Conservation (phyloP, 2,888 invertebrate genomes). For the Clivina fossor region DNA sequence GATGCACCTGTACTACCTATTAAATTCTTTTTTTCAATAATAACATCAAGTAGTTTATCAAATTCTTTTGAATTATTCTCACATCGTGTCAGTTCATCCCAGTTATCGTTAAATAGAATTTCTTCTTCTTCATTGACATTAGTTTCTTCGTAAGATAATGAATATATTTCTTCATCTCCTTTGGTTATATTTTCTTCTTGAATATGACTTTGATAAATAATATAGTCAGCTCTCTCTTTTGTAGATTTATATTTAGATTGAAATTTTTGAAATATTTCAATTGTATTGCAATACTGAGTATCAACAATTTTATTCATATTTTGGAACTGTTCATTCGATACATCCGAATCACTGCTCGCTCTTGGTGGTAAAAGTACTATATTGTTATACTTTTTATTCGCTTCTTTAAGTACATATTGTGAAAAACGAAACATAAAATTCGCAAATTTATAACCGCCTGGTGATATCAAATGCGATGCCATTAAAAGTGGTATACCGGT, state of each 20-base stretch:
- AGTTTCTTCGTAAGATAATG: slow-evolving; percentile 1
- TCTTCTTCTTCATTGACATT: slow-evolving; percentile 15
- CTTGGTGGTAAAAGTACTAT: slow-evolving; percentile 34
- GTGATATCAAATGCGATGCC: slow-evolving; percentile 49
- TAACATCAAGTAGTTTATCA: slow-evolving; percentile 39
- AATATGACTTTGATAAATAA: slow-evolving; percentile 37
- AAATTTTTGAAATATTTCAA: slow-evolving; percentile 38
- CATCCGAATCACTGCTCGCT: slow-evolving; percentile 35
- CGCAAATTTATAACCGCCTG: slow-evolving; percentile 48
- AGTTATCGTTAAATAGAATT: slow-evolving; percentile 20
- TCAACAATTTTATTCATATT: slow-evolving; percentile 39
- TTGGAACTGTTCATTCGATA: slow-evolving; percentile 25
- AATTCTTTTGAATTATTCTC: slow-evolving; percentile 40
- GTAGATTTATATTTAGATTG: slow-evolving; percentile 35
- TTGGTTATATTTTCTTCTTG: slow-evolving; percentile 35
- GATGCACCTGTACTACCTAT: slow-evolving; percentile 7
- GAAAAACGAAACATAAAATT: slow-evolving; percentile 49
- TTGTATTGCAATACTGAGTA: slow-evolving; percentile 39
- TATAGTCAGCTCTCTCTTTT: slow-evolving; percentile 38
- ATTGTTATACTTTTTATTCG: slow-evolving; percentile 39
- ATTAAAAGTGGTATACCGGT: slow-evolving; percentile 47
- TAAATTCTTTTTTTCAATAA: slow-evolving; percentile 35
- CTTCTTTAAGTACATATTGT: slow-evolving; percentile 46
- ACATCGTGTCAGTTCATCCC: slow-evolving; percentile 37
- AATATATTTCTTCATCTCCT: slow-evolving; percentile 41